Evolutionary conservation across 2,888 invertebrate genomes (phyloP).

Genomic region (Meteorus colon): DNA sequence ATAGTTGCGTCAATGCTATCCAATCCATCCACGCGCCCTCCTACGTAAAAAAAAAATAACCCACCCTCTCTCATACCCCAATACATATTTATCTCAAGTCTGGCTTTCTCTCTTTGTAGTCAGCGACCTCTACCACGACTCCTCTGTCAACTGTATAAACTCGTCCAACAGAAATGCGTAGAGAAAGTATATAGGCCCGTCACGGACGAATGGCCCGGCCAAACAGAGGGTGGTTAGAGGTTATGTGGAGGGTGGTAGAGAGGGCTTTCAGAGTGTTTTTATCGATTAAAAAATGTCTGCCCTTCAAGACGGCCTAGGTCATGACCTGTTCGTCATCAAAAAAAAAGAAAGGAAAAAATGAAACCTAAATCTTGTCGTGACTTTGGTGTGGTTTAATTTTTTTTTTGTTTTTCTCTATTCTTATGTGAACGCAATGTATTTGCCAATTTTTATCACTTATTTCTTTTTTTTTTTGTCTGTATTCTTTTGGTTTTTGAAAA

Average conservation of each 20-base stretch:
- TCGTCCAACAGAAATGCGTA: not conserved
- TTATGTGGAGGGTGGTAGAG: slow-evolving; percentile 53
- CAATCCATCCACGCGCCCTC: slow-evolving; percentile 19
- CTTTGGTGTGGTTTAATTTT: slow-evolving; percentile 29
- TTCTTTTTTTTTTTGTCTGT: not conserved
- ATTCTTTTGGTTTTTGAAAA: slow-evolving; percentile 29
- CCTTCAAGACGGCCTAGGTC: slow-evolving; percentile 74
- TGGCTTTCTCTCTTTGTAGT: slow-evolving; percentile 52
- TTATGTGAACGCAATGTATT: not conserved
- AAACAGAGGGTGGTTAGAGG: slow-evolving; percentile 43
- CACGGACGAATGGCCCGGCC: slow-evolving; percentile 37
- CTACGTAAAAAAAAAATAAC: no score
- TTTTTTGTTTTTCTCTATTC: not conserved
- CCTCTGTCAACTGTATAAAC: slow-evolving; percentile 35
- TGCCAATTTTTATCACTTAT: not conserved
- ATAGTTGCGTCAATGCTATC: slow-evolving; percentile 10
- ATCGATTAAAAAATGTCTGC: slow-evolving; percentile 74
- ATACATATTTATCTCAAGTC: slow-evolving; percentile 1
- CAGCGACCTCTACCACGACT: slow-evolving; percentile 54
- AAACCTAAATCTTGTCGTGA: not conserved
- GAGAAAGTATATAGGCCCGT: slow-evolving; percentile 32
- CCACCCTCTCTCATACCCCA: slow-evolving; percentile 49
- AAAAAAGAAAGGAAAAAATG: slow-evolving; percentile 48
- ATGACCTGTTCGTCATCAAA: slow-evolving; percentile 70
- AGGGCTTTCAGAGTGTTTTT: slow-evolving; percentile 58